Base-by-base conservation (phyloP, 2,113 vertebrate species). In the Pseudorasbora parva region DNA sequence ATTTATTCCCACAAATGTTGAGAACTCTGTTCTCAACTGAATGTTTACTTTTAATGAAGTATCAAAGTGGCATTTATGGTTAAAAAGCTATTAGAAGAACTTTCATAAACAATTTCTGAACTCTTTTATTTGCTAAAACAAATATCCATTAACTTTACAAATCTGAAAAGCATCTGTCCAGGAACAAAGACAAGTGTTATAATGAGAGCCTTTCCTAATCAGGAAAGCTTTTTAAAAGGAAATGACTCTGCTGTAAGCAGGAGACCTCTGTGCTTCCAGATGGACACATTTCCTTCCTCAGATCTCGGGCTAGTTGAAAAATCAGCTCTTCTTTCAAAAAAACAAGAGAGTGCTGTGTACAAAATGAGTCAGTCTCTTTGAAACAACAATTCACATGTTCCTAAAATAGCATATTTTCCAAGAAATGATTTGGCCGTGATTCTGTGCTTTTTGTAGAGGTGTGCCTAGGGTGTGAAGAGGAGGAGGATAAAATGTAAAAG, bases 151-250 rank as follows among this genome's bases (percentile, higher is more conserved):
- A 68, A 84, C 33, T 54, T 64, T 47, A 23, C 14, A 41, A 68
- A 75, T 51, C 30, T 45, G 85, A 91, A 89, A 90, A 87, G 90
- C 88, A 90, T 80, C 75, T 82, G 27, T 62, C 43, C 9, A 33
- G 25, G n/a, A 21, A 81, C 64, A 81, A 79, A 68, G 25, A 85
- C 23, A n/a, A 43, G 73, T 71, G 37, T 82, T 56, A 66, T 87
- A 76, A 80, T 59, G 47, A 64, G 37, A 64, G 66, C 27, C 27
- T 78, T 69, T 73, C n/a, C 59, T 37, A 60, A 73, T 68, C 51
- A 84, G 82, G 73, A 84, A 80, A 56, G 15, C 59, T 82, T 75
- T 82, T 23, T 68, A 47, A 82, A 76, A 82, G 82, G 87, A 86
- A 86, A 86, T 64, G 27, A 47, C 85, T 49, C 41, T 74, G 59